Percentiles rank a stretch among this genome's conserved stretches.
phyloP scores from a whole-genome alignment of 1,140 invertebrate species.

The Euwallacea fornicatus region DNA sequence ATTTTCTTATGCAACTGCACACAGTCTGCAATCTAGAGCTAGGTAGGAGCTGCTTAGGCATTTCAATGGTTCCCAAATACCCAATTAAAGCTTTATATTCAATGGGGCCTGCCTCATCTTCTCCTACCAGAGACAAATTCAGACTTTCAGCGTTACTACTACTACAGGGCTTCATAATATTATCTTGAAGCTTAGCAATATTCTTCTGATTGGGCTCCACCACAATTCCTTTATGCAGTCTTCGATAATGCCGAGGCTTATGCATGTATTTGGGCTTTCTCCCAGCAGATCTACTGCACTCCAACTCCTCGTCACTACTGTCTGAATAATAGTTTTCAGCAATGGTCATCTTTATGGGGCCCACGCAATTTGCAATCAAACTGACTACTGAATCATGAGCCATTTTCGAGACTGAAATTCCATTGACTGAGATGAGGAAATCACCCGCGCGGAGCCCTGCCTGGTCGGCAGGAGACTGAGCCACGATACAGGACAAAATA shows the following conservation, averaged over 20 bases:
- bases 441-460: conserved; percentile 88
- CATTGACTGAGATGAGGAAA: conserved; percentile 89
- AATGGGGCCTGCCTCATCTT: conserved; percentile 60
- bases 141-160: conserved; percentile 33
- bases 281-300: conserved; percentile 56
- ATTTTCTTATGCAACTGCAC: conserved; percentile 80
- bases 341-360: conserved; percentile 77
- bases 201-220: conserved; percentile 37
- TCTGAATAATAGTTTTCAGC: conserved; percentile 88
- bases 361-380: conserved; percentile 82
- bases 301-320: conserved; percentile 76
- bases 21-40: conserved; percentile 73
- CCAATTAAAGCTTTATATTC: conserved; percentile 87
- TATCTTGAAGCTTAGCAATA: conserved; percentile 24
- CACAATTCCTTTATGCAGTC: conserved; percentile 38
- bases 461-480: conserved; percentile 78
- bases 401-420: conserved; percentile 82
- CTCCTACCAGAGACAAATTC: conserved; percentile 36
- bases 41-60: conserved; percentile 81
- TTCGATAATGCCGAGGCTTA: conserved; percentile 41
- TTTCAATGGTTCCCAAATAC: conserved; percentile 94
- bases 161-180: conserved; percentile 19
- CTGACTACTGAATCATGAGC: conserved; percentile 91
- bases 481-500: conserved; percentile 84
- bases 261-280: conserved; percentile 69